Percentiles rank a stretch among this genome's conserved stretches.
Evolutionary conservation across 1,140 invertebrate genomes (phyloP).

Genomic region (Scylla paramamosain): DNA sequence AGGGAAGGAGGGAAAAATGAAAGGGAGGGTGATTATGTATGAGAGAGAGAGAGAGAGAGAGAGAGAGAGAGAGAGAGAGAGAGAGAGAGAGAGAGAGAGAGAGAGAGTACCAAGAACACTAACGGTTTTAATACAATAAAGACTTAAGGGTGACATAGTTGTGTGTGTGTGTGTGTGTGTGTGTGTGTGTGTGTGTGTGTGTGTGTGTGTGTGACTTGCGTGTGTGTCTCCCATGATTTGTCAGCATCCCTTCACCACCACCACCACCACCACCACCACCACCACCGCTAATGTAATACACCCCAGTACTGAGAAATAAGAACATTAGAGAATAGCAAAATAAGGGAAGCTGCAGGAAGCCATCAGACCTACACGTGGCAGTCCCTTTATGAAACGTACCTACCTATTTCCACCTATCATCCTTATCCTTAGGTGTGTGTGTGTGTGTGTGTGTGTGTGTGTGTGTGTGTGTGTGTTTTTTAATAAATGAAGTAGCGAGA

Average conservation of each 20-base stretch:
- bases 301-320: neutral
- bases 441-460: neutral
- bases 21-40: no score
- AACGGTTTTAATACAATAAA: neutral
- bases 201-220: neutral
- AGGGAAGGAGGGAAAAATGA: no score
- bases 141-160: neutral
- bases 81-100: conserved; percentile 30
- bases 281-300: neutral
- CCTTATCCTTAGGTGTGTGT: neutral
- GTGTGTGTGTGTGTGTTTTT: no score
- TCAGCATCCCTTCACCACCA: neutral
- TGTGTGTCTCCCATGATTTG: neutral
- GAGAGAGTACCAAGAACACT: neutral
- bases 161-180: conserved; percentile 12
- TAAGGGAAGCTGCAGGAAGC: neutral
- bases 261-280: neutral
- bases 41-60: conserved; percentile 24
- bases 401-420: neutral
- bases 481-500: no score
- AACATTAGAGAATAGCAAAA: neutral
- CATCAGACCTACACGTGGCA: neutral
- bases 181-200: neutral
- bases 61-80: conserved; percentile 43
- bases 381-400: neutral